Evolutionary conservation across 2,888 invertebrate species (phyloP), one percentile per base, ranked within the genome.

Genomic region (Stictocephala bisonia): DNA sequence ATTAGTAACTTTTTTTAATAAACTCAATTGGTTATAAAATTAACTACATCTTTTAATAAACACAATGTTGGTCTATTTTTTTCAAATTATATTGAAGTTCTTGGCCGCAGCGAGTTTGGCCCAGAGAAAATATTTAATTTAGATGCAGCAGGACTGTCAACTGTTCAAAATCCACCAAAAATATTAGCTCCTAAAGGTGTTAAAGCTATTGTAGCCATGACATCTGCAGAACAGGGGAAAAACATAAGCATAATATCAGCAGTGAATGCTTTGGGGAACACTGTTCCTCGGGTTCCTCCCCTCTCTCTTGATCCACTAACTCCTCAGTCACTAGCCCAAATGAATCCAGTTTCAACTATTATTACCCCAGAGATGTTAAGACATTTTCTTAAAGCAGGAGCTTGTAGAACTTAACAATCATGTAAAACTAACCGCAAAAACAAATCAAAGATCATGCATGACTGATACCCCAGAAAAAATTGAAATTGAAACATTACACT

Each of bases 81-180:
- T 60, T 13, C 27, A 24, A 66, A 66, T 22, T 44, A 66, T 66
- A 66, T 35, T 66, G 66, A 66, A 26, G 64, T 35, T 22, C 64
- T 66, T 35, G 40, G 66, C 40, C 48, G 29, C 18, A 66, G 40
- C 44, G 7, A 68, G 7, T 74, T 75, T 18, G 27, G 50, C 2
- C 64, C 68, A 18, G 51, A 64, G 9, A 48, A 72, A n/a, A 82
- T 84, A 56, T 84, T 81, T 72, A 84, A 84, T 76, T 72, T 82
- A 22, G 84, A 84, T 78, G 84, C 85, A 78, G 82, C 83, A 29
- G 83, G 81, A 0, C 73, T 84, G 4, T 81, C 83, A 27, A 85
- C 83, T 3, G 84, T 84, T 2, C 83, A 83, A 60, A 82, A 79
- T 72, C 80, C 82, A 44, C 75, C 79, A 20, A 82, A 81, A 77